Base-by-base conservation (phyloP, 2,113 vertebrate genomes). In the Guaruba guarouba region DNA sequence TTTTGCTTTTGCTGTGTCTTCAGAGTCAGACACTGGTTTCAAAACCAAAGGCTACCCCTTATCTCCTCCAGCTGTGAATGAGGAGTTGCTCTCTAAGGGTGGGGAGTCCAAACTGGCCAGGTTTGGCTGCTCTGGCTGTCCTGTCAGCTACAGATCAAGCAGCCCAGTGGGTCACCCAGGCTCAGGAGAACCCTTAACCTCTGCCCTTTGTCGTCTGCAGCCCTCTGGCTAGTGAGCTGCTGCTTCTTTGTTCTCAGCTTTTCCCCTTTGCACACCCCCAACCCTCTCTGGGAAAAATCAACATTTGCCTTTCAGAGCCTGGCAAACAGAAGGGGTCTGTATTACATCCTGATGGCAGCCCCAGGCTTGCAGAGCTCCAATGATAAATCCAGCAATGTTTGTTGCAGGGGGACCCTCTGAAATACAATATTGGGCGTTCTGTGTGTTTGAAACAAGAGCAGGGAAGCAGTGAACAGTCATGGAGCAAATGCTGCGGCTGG, bases 201-300 rank as follows among this genome's bases (percentile, higher is more conserved):
- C 74, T 76, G 57, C 62, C 88, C 89, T 51, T 39, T 39, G 78
- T 57, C 22, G 0, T 22, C 22, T 29, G 69, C 68, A 74, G 92
- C 62, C 71, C 89, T 44, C 75, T 3, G 35, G 74, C 48, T n/a
- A 4, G n/a, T 7, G 77, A 10, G 23, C 69, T 0, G 9, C 79
- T 62, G 74, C 59, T 54, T 69, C 91, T 95, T 93, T 87, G 86
- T 86, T 92, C 83, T 63, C 8, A 0, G 28, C 49, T 93, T 78
- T 25, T 59, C 80, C 82, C 63, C 81, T 90, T 73, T 78, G 19
- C 54, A 16, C n/a, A 19, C 69, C 68, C 78, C 78, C 83, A 61
- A 33, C 49, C 44, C 59, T 92, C 78, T 89, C 92, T 96, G 95
- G 96, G 94, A 96, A 97, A 96, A 95, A 94, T 95, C 95, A 97